Evolutionary conservation across 2,797 vertebrate genomes (phyloP), one percentile per base, ranked within the genome.

Genomic region (Mus spretus): DNA sequence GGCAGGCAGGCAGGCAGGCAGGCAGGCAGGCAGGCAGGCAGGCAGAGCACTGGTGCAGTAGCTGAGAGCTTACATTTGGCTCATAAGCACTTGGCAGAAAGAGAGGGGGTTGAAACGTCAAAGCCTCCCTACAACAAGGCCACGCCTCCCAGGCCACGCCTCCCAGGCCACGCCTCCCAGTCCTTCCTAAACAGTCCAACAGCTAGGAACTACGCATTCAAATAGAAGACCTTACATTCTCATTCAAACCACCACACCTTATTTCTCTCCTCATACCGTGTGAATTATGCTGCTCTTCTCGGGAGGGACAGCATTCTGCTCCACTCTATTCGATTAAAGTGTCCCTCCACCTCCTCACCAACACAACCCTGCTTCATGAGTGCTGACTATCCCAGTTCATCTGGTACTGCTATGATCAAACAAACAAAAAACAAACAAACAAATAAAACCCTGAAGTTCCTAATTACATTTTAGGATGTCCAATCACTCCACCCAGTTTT

Each of bases 401-500:
- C 37, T 74, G 55, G 20, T 47, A 26, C 10, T 55, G 4, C 26
- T 88, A 61, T 82, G 70, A 89, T 80, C 91, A 87, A 31, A 7
- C 24, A 50, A 63, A 6, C 75, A 77, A 77, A 34, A 77, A 77
- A 34, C 7, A 78, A 57, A 40, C 74, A 50, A 11, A 12, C 24
- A 50, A 61, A 10, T 40, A 77, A 57, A 5, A 8, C 78, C 77
- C 83, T 19, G 24, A 92, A 82, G 55, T 78, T 34, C 40, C 44
- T 57, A 84, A 53, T 93, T 80, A 70, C 63, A 37, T 84, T 78
- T 87, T 40, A 78, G 44, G n/a, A 53, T 63, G 40, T 59, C n/a
- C 37, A 80, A 57, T 10, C 34, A 22, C 79, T 95, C 89, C 94
- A 93, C 44, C 83, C 57, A 77, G 6, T 74, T 92, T 86, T 34